A percentile compares a stretch with the other conserved stretches of the same genome.
Evolutionary conservation across 2,113 vertebrate species (phyloP).

Genomic region (Rhinolophus ferrumequinum): DNA sequence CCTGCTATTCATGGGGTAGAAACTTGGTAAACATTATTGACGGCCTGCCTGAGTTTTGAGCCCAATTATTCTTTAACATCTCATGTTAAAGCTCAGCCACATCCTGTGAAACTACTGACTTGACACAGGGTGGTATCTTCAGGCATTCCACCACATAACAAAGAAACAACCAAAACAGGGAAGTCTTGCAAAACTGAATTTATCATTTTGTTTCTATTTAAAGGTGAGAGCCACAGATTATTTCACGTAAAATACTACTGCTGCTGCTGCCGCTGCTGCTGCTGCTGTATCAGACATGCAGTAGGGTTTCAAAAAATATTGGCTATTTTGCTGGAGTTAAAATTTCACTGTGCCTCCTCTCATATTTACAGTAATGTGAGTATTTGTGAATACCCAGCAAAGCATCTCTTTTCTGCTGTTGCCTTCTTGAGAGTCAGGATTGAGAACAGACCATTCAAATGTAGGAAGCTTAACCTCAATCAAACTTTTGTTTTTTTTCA

Average conservation of each 20-base stretch:
- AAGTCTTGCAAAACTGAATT: neutral
- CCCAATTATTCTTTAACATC: neutral
- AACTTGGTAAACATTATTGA: neutral
- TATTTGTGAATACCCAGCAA: neutral
- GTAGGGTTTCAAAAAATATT: neutral
- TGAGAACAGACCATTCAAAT: neutral
- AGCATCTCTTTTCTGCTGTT: neutral
- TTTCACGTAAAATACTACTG: neutral
- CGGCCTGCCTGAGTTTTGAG: neutral
- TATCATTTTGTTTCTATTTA: neutral
- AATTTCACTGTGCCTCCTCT: neutral
- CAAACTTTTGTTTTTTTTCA: neutral
- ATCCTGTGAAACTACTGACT: neutral
- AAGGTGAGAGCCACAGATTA: neutral
- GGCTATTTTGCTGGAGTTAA: neutral
- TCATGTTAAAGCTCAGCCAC: neutral
- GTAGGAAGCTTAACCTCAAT: neutral
- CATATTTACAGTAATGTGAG: neutral
- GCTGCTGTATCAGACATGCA: neutral
- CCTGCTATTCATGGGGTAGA: neutral
- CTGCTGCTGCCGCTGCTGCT: no score
- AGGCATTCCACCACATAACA: neutral
- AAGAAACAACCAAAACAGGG: neutral
- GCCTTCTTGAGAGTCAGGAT: neutral
- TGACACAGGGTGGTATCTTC: neutral